Conservation (phyloP, 2,797 vertebrate species). For the Takifugu rubripes region DNA sequence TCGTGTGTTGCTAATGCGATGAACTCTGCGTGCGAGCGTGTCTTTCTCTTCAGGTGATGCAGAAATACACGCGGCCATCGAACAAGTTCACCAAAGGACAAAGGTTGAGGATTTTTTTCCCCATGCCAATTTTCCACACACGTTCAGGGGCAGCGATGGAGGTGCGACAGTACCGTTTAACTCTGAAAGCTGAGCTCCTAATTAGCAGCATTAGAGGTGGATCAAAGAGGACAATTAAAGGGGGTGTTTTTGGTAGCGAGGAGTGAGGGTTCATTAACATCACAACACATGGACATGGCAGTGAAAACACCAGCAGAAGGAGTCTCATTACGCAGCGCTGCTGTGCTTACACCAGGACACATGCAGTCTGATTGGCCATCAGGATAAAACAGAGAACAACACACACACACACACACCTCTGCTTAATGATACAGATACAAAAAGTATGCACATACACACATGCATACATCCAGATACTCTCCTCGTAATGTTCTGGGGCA, state of each 20-base stretch:
- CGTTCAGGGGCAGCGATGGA: conserved; percentile 18
- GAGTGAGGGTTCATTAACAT: conserved; percentile 88
- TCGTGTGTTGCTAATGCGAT: conserved; percentile 15
- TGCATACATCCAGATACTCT: conserved; percentile 14
- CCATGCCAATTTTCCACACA: conserved; percentile 24
- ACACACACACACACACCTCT: conserved; percentile 16
- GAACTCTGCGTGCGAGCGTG: conserved; percentile 11
- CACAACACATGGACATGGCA: conserved; percentile 79
- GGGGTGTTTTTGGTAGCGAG: conserved; percentile 75
- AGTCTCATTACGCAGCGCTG: conserved; percentile 60
- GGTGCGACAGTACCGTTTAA: conserved; percentile 69
- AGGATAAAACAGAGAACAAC: conserved; percentile 23
- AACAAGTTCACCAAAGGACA: conserved; percentile 14
- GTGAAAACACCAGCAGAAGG: conserved; percentile 59
- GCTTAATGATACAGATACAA: conserved; percentile 16
- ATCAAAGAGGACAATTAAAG: conserved; percentile 94
- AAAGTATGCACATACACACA: conserved; percentile 17
- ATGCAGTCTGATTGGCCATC: conserved; percentile 55
- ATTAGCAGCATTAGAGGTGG: conserved; percentile 84
- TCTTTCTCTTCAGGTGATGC: conserved; percentile 9
- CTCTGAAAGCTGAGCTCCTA: conserved; percentile 73
- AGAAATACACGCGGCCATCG: conserved; percentile 4
- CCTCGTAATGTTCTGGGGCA: conserved; percentile 53
- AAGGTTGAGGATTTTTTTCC: conserved; percentile 5
- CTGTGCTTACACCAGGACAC: conserved; percentile 47